Percentiles rank a stretch among this genome's conserved stretches.
These are phyloP conservation scores for Saguinus imperator DNA, from an alignment of 2,113 vertebrate genomes.

Conservation along the genomic window DNA sequence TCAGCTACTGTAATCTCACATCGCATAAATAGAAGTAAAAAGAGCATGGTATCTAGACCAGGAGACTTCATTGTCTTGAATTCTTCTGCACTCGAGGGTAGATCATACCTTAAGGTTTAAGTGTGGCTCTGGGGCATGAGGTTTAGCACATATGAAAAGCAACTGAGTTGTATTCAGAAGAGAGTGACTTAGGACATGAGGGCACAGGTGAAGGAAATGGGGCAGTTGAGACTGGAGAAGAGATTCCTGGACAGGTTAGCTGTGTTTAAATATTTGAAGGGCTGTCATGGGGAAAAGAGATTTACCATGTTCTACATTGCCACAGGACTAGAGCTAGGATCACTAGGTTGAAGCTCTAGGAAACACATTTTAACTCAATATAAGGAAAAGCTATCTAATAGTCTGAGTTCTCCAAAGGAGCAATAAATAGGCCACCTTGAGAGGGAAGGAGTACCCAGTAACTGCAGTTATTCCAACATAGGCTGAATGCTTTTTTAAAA, in stretches of 20 bases:
- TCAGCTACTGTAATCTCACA: neutral
- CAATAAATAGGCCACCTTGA: neutral
- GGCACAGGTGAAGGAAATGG: neutral
- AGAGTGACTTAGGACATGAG: neutral
- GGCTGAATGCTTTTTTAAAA: neutral
- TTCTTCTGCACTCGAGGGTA: neutral
- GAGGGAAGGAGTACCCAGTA: neutral
- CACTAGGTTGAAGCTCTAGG: neutral
- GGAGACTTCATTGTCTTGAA: neutral
- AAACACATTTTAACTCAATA: conserved; percentile 34
- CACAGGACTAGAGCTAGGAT: neutral
- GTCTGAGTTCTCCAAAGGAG: neutral
- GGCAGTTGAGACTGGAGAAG: neutral
- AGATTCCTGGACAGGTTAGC: neutral
- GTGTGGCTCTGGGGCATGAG: neutral
- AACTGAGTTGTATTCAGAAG: conserved; percentile 15
- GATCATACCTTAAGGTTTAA: neutral
- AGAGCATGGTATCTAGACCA: neutral
- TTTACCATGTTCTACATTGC: neutral
- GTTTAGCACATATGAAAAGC: neutral
- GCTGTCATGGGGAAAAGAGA: neutral
- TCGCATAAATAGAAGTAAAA: neutral
- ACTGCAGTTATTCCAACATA: neutral
- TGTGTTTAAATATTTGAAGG: conserved; percentile 30
- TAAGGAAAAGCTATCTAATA: neutral